These are phyloP conservation scores for Pogonomyrmex californicus DNA, from an alignment of 1,140 invertebrate genomes.

Conservation along the genomic window DNA sequence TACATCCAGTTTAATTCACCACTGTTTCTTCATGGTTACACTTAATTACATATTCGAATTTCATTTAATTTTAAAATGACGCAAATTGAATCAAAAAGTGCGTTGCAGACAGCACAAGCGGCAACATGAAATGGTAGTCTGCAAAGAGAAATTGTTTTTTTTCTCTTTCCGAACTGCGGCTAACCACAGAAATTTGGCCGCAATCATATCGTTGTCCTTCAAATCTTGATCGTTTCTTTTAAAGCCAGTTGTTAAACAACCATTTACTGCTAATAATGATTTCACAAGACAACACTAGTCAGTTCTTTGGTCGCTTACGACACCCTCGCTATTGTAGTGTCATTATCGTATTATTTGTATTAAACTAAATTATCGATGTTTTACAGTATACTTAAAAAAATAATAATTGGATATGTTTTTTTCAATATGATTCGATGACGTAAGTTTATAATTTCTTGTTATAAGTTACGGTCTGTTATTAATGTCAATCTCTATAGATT, in stretches of 20 bases:
- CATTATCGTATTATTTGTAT: slow-evolving; percentile 33
- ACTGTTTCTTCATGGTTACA: too few species aligned
- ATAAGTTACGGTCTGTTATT: not conserved
- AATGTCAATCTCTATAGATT: not conserved
- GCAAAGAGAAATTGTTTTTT: slow-evolving; percentile 2
- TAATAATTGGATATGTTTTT: not conserved
- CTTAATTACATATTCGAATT: not conserved
- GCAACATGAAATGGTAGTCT: not conserved
- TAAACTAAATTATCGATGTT: slow-evolving; percentile 8
- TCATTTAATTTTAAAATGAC: not conserved
- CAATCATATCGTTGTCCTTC: slow-evolving; percentile 3
- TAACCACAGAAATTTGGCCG: slow-evolving; percentile 27
- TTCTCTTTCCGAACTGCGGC: not conserved
- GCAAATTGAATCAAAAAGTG: not conserved
- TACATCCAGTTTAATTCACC: too few species aligned
- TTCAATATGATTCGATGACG: not conserved
- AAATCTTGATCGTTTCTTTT: slow-evolving; percentile 35
- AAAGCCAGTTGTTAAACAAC: slow-evolving; percentile 12
- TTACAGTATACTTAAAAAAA: not conserved
- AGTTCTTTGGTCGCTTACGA: not conserved
- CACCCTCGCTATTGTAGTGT: not conserved
- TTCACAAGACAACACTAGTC: slow-evolving; percentile 30
- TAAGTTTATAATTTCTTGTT: not conserved
- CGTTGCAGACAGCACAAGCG: not conserved
- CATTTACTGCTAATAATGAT: slow-evolving; percentile 43